phyloP scores from a whole-genome alignment of 2,888 invertebrate genomes.

The Pristionchus japonicus region DNA sequence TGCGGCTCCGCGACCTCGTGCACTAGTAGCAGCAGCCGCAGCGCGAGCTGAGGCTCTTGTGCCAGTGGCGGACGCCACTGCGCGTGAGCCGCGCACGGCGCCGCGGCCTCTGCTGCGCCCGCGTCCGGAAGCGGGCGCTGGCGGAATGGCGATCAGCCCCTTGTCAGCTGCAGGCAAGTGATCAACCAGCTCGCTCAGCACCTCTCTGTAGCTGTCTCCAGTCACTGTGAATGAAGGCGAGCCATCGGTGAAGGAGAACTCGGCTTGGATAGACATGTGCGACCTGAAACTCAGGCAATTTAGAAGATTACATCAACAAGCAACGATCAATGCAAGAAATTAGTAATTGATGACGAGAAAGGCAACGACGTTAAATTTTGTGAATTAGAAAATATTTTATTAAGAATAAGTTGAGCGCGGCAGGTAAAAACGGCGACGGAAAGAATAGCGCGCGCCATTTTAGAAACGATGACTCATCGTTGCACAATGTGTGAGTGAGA shows the following conservation, averaged over 20 bases:
- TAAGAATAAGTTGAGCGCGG: no score
- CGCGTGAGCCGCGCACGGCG: background rate
- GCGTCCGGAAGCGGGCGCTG: no score
- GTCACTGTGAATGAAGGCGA: no score
- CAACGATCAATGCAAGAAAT: no score
- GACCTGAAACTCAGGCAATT: background rate
- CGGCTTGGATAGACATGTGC: background rate
- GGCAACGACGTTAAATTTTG: no score
- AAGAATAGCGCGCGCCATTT: background rate
- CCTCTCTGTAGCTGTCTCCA: no score
- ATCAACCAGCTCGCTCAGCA: no score
- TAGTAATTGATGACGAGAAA: no score
- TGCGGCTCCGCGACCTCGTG: background rate
- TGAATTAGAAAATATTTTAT: no score
- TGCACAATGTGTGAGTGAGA: background rate
- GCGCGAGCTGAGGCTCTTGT: background rate
- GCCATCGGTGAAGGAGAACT: no score
- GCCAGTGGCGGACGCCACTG: background rate
- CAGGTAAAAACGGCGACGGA: background rate
- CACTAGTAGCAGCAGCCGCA: background rate
- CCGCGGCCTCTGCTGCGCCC: background rate
- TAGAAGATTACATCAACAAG: background rate
- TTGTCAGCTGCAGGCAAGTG: no score
- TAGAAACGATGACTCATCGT: background rate
- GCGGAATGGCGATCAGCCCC: no score